Conservation (phyloP, 2,888 invertebrate genomes). For the Drosophila incognita region DNA sequence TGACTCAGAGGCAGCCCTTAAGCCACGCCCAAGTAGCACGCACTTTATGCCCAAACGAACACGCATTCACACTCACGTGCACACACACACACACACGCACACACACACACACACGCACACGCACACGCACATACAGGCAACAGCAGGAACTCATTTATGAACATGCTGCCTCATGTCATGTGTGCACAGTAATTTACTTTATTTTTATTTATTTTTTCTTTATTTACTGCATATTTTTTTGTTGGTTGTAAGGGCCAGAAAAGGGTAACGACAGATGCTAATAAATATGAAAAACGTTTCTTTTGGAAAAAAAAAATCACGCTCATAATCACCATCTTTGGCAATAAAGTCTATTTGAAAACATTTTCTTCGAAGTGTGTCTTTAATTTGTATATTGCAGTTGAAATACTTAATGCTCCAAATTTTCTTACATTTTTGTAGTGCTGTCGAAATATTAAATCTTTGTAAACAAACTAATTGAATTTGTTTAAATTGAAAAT, state of each 20-base stretch:
- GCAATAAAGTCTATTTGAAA: neutral
- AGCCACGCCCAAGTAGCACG: slow-evolving; percentile 66
- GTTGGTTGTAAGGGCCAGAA: neutral
- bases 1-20: slow-evolving; percentile 43
- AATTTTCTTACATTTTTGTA: neutral
- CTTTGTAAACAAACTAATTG: neutral
- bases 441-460: neutral
- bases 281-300: slow-evolving; percentile 2
- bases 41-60: slow-evolving; percentile 70
- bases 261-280: slow-evolving; percentile 35
- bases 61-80: slow-evolving; percentile 60
- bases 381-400: neutral
- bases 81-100: slow-evolving; percentile 39
- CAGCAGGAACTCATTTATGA: slow-evolving; percentile 54
- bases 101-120: slow-evolving; percentile 38
- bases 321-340: neutral
- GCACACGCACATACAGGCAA: slow-evolving; percentile 1
- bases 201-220: slow-evolving; percentile 14
- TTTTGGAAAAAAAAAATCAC: neutral
- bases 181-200: slow-evolving; percentile 29
- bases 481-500: neutral
- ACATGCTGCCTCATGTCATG: slow-evolving; percentile 67
- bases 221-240: neutral
- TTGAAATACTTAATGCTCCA: neutral
- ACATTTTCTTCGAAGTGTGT: neutral